phyloP scores from a whole-genome alignment of 2,888 invertebrate genomes.

The Cephus rjabovi region DNA sequence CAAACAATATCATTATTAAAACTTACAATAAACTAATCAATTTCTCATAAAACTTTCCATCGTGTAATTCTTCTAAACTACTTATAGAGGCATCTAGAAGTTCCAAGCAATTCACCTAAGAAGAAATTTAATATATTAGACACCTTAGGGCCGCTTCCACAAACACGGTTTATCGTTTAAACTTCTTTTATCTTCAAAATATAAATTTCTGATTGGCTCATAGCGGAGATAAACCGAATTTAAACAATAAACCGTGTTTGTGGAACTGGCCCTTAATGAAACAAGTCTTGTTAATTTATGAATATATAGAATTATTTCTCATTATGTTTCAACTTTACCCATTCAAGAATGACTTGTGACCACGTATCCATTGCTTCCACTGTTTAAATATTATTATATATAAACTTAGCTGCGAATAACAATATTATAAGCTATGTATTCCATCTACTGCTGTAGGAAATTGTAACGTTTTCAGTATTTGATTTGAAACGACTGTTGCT shows the following conservation, averaged over 20 bases:
- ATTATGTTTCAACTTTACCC: slow-evolving; percentile 35
- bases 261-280: not conserved
- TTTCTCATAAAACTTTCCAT: slow-evolving; percentile 43
- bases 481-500: not conserved
- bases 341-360: slow-evolving; percentile 45
- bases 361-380: slow-evolving; percentile 39
- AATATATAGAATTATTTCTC: not conserved
- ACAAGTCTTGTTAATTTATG: not conserved
- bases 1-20: not conserved
- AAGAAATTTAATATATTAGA: slow-evolving; percentile 1
- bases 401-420: not conserved
- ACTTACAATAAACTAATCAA: slow-evolving; percentile 51
- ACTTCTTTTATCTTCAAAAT: too few relatives aligned
- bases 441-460: not conserved
- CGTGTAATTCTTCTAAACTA: slow-evolving; percentile 41
- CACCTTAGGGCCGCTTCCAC: not conserved
- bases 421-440: not conserved
- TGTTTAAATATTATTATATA: not conserved
- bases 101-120: slow-evolving; percentile 68
- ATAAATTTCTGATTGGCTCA: too few relatives aligned
- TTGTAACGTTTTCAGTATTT: not conserved
- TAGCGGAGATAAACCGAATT: too few relatives aligned
- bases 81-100: slow-evolving; percentile 36
- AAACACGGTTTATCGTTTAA: too few relatives aligned
- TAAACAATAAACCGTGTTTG: too few relatives aligned